Evolutionary conservation across 2,888 invertebrate genomes (phyloP), one percentile per base, ranked within the genome.

Genomic region (Chrysolina americana): DNA sequence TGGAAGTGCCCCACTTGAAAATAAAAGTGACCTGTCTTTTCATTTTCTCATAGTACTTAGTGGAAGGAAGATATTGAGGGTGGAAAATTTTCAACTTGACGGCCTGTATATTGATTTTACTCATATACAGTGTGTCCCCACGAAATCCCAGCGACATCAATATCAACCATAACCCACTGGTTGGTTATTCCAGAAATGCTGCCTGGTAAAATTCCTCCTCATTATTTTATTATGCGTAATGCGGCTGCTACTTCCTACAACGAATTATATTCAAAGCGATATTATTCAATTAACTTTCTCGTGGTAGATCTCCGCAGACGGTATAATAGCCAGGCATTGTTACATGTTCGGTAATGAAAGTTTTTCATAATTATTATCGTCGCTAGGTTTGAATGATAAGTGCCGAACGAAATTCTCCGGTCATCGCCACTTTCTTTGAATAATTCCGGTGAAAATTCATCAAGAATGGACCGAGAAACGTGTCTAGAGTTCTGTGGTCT

Each of bases 311-410:
- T 59, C 36, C 59, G 59, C 10, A 53, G 53, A 36, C 36, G 23
- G 59, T 28, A 71, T 50, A 65, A 69, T 65, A 47, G 41, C 71
- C 56, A 64, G 41, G 59, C 48, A 71, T 75, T 68, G 75, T 75
- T 75, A 75, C 71, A 68, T 71, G 68, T 75, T 75, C 71, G 75
- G 75, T 69, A 71, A 71, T 75, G 75, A 71, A 75, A 75, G 75
- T 69, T 75, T 75, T 69, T 68, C 68, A 63, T 59, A 53, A 68
- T 71, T 47, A 69, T 53, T 28, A 71, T 71, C 64, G 68, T 68
- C 44, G 19, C 56, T 59, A 65, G 65, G 64, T 65, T 56, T 71
- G 71, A 75, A 75, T 75, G 70, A 65, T 65, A 70, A 74, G 65
- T 23, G 10, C 23, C 23, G 15, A 15, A 59, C 59, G n/a, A 59